Percentiles rank a stretch among this genome's conserved stretches.
phyloP scores from a whole-genome alignment of 2,888 invertebrate genomes.

The Acleris sparsana region DNA sequence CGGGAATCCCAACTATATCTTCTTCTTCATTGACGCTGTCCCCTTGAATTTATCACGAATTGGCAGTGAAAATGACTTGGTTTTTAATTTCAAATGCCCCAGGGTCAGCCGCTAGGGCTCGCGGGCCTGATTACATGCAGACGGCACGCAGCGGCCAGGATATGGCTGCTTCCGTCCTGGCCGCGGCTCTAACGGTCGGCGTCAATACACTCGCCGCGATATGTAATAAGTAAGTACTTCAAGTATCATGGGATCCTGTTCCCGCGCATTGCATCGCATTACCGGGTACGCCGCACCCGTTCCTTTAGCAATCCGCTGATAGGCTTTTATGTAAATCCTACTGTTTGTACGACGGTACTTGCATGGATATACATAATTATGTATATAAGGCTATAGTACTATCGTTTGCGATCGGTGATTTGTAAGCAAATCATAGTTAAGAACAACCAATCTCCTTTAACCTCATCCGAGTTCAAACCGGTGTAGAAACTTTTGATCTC shows the following conservation, averaged over 20 bases:
- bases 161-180: constrained; percentile 73
- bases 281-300: constrained; percentile 6
- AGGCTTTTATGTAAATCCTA: constrained; percentile 14
- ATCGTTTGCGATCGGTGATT: not conserved
- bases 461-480: no score
- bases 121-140: constrained; percentile 60
- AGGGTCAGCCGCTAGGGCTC: constrained; percentile 45
- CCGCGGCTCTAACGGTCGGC: constrained; percentile 65
- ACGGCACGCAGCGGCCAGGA: constrained; percentile 63
- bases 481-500: no score
- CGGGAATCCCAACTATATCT: no score
- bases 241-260: constrained; percentile 31
- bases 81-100: not conserved
- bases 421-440: not conserved
- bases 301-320: constrained; percentile 2
- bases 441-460: no score
- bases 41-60: no score
- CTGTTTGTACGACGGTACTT: not conserved
- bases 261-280: constrained; percentile 31
- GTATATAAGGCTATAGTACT: not conserved
- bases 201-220: constrained; percentile 47
- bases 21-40: no score
- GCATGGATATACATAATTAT: not conserved
- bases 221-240: constrained; percentile 40
- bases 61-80: no score